Evolutionary conservation across 1,140 invertebrate species (phyloP), one percentile per base, ranked within the genome.

Genomic region (Euglossa dilemma): DNA sequence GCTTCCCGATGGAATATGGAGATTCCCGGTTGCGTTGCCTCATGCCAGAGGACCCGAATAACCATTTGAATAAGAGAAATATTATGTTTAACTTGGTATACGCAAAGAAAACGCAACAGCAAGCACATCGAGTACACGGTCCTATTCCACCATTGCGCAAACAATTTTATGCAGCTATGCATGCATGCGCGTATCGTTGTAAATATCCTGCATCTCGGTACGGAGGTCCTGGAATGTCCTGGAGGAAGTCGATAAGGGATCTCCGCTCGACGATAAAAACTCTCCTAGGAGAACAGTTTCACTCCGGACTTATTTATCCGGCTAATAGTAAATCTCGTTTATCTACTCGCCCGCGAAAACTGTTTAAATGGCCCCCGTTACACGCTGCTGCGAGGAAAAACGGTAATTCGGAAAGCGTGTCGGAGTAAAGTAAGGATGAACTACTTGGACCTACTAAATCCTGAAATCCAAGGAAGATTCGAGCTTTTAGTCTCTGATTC

Each of bases 311-410:
- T 77, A 56, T 67, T 67, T 45, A 54, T 56, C 71, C 45, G 16
- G 23, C 36, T 43, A 45, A 73, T 43, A n/a, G 20, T n/a, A 76
- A 66, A 76, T 66, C 61, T 20, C 28, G 59, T 63, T 63, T 63
- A 76, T 76, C 28, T 47, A 36, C 14, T 64, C 59, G 74, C 74
- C n/a, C 12, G 23, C 23, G 59, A 36, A 72, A 43, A 50, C 28
- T 43, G 28, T 76, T 43, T 50, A 64, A 16, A 36, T 36, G 36
- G 36, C 36, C 4, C 36, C 4, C 36, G 36, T 36, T 36, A 36
- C 36, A 36, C 36, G 4, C 36, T 36, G 36, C 36, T 36, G 36
- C 36, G 36, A 36, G 36, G 36, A 36, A 36, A 36, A 36, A 36
- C 36, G 4, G 36, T 36, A 36, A 36, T 36, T 36, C 36, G 36